These are phyloP conservation scores for Lagorchestes hirsutus DNA, from an alignment of 2,797 vertebrate species.

Conservation along the genomic window DNA sequence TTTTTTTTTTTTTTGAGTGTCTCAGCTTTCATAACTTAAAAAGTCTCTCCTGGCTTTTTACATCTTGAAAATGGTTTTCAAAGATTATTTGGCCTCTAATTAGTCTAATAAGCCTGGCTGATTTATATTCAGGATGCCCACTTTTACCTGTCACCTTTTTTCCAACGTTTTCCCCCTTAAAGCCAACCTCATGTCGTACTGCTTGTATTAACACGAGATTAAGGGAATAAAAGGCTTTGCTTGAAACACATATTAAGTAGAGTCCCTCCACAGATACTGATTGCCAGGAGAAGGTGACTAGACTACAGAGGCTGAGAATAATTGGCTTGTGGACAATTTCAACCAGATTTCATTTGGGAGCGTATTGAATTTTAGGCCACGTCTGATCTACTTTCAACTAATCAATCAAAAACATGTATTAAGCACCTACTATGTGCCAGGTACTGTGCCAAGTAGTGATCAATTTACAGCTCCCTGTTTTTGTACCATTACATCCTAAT, in stretches of 20 bases:
- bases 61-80: not conserved
- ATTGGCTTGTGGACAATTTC: not conserved
- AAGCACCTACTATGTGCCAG: not conserved
- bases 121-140: not conserved
- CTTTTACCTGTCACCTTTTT: not conserved
- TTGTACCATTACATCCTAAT: not conserved
- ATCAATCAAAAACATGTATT: not conserved
- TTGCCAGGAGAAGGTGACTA: not conserved
- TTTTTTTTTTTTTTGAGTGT: not conserved
- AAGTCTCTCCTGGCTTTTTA: not conserved
- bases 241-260: not conserved
- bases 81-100: not conserved
- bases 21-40: not conserved
- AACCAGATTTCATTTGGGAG: not conserved
- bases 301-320: not conserved
- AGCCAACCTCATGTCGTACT: not conserved
- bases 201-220: not conserved
- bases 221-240: not conserved
- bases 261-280: not conserved
- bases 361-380: not conserved
- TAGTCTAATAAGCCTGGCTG: constrained; percentile 17
- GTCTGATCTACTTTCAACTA: not conserved
- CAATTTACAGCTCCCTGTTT: not conserved
- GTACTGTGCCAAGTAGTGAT: not conserved
- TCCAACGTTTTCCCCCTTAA: constrained; percentile 27